These are phyloP conservation scores for Alauda arvensis DNA, from an alignment of 2,797 vertebrate species.

Conservation along the genomic window DNA sequence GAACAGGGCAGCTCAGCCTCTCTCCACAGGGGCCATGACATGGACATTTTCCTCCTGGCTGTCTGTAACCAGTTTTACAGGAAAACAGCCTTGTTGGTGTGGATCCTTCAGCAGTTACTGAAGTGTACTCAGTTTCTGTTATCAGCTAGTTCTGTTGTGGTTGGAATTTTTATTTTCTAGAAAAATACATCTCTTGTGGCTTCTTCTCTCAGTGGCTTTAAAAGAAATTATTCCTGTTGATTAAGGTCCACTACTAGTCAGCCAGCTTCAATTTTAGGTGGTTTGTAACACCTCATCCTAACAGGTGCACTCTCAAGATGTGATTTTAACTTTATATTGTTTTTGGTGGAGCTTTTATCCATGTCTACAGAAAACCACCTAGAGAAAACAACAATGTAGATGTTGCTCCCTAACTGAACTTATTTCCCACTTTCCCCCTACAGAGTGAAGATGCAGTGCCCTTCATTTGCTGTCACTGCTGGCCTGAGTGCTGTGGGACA, in stretches of 20 bases:
- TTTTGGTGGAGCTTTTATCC: neutral
- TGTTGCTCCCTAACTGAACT: neutral
- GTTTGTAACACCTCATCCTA: neutral
- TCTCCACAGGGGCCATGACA: neutral
- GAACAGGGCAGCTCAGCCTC: neutral
- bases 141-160: neutral
- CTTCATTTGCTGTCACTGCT: neutral
- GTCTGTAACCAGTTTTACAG: neutral
- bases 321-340: neutral
- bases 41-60: neutral
- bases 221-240: neutral
- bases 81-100: neutral
- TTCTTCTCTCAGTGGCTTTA: neutral
- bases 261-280: neutral
- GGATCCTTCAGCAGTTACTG: neutral
- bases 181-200: neutral
- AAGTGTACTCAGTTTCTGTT: neutral
- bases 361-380: neutral
- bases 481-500: neutral
- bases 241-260: neutral
- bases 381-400: neutral
- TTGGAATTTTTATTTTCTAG: neutral
- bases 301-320: neutral
- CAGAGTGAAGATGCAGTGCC: neutral
- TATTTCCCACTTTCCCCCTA: neutral